Evolutionary conservation across 2,797 vertebrate genomes (phyloP).

Genomic region (Sphenopsis melanotis): DNA sequence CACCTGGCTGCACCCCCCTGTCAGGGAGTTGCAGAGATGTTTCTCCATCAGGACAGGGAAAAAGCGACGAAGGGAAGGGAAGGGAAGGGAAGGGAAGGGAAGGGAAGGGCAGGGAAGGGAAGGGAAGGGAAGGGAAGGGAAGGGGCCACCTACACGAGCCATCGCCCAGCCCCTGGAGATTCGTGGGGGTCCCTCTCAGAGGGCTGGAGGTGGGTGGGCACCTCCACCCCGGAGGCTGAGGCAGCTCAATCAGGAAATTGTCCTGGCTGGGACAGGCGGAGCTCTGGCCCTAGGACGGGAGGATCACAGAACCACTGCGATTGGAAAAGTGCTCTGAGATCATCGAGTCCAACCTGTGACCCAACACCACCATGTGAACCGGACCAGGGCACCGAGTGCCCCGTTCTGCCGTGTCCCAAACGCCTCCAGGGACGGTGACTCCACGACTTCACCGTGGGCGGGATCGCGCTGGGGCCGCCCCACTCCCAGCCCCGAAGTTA

Average conservation of each 20-base stretch:
- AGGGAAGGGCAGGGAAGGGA: no score
- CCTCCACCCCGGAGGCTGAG: accelerated
- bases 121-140: no score
- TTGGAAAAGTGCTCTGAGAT: not conserved
- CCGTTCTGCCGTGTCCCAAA: accelerated
- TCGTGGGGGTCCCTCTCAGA: accelerated
- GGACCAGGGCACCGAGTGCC: not conserved
- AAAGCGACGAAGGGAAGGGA: accelerated
- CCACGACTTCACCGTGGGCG: accelerated
- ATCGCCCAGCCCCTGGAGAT: accelerated
- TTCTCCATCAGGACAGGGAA: not conserved
- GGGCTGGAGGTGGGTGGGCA: not conserved
- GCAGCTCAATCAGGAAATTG: not conserved
- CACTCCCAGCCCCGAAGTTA: not conserved
- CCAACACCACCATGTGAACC: not conserved
- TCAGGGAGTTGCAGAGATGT: not conserved
- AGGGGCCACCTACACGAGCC: not conserved
- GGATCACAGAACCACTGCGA: not conserved
- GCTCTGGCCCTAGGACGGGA: not conserved
- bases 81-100: not conserved
- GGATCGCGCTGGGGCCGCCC: not conserved
- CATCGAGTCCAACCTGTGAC: not conserved
- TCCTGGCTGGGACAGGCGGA: not conserved
- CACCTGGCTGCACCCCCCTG: not conserved
- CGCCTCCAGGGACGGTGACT: not conserved